Base-by-base conservation (phyloP, 2,888 invertebrate species). In the Zelleria hepariella region DNA sequence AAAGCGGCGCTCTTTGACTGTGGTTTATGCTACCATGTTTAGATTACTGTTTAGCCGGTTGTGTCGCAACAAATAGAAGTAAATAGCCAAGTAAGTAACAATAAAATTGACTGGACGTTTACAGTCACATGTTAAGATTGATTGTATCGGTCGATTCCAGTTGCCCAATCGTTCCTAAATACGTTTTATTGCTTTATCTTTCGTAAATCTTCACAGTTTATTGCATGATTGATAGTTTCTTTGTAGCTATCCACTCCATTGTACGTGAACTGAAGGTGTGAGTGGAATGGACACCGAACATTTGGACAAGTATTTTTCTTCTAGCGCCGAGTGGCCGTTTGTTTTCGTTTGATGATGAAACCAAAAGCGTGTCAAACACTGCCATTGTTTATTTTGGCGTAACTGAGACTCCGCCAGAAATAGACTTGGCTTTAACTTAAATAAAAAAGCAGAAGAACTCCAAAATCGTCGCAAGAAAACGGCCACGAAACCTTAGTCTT, bases 151-250 rank as follows among this genome's bases (percentile, higher is more conserved):
- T 18, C n/a, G 54, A 54, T 25, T 26, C 27, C 54, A 26, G 54
- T 54, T 26, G 23, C 54, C 18, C 54, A 54, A 25, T 26, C 25
- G 24, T 25, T 54, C 54, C 54, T 18, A 26, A 54, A 54, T 54
- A 25, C 23, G 18, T 54, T 58, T 59, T 54, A 62, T 62, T 53
- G 61, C 57, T 59, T 59, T 53, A 61, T 60, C 54, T 54, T 63
- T 61, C 63, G 62, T 63, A 62, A 61, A 62, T 62, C 59, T 27
- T 20, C 18, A 24, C 48, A 53, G 54, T 62, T 62, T 62, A 65
- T 62, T 25, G 58, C 56, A 54, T 58, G 58, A 63, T 62, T 53
- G 58, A 62, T 62, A 24, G 55, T 32, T 57, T 18, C 55, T 55
- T 55, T 20, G 32, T 55, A 1, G 23, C n/a, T 20, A 15, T 15